phyloP scores from a whole-genome alignment of 2,888 invertebrate species.

The Acrobasis repandana region DNA sequence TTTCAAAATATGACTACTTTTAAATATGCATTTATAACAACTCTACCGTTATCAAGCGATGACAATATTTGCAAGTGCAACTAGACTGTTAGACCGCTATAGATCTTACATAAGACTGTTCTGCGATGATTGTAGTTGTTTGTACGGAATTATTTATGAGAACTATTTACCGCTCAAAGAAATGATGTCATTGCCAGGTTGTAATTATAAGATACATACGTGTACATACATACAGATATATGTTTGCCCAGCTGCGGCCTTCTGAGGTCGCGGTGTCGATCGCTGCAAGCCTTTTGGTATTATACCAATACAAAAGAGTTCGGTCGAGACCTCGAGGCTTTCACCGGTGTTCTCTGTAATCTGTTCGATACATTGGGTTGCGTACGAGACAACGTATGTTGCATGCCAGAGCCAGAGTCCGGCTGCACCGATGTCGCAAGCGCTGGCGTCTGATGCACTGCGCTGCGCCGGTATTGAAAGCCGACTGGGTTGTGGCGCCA shows the following conservation, averaged over 20 bases:
- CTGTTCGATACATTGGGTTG: conserved; percentile 13
- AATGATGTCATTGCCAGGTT: conserved; percentile 68
- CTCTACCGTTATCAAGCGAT: neutral
- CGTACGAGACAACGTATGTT: conserved; percentile 43
- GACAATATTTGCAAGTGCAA: conserved; percentile 4
- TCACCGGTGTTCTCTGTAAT: conserved; percentile 13
- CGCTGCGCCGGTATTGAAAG: conserved; percentile 44
- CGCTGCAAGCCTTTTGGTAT: conserved; percentile 41
- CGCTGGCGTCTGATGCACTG: conserved; percentile 63
- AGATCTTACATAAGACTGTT: too few species aligned
- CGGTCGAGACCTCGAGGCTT: conserved; percentile 21
- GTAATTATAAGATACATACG: conserved; percentile 56
- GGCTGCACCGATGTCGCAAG: conserved; percentile 65
- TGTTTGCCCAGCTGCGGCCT: conserved; percentile 76
- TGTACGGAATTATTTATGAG: conserved; percentile 33
- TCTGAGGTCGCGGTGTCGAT: conserved; percentile 62
- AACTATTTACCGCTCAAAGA: conserved; percentile 40
- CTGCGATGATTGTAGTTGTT: neutral
- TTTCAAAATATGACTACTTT: neutral
- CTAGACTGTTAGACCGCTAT: neutral
- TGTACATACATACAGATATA: conserved; percentile 36
- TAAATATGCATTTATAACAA: neutral
- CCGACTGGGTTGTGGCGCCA: conserved; percentile 46
- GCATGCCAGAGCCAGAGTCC: conserved; percentile 59
- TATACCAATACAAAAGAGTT: conserved; percentile 29